Base-by-base conservation (phyloP, 2,888 invertebrate genomes). In the Notodonta ziczac region DNA sequence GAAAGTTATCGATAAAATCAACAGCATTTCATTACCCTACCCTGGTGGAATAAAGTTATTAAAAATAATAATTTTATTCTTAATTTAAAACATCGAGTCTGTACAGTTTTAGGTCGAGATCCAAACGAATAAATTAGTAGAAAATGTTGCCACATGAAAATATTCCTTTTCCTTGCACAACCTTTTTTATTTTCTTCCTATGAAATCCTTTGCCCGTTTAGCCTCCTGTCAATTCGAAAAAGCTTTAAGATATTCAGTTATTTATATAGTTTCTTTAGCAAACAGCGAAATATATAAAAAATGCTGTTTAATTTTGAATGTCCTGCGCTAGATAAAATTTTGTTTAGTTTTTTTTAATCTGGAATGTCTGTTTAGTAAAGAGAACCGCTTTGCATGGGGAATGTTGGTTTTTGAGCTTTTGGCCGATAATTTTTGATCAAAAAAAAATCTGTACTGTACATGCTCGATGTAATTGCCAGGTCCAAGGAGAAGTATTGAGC, bases 391-490 rank as follows among this genome's bases (percentile, higher is more conserved):
- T 82, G 86, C 86, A 85, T 84, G 85, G 67, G 67, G 66, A 79
- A 73, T 78, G 74, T 72, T 66, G 56, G 63, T 62, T 70, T 77
- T 80, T 82, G 77, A 80, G 83, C 69, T 72, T 73, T 59, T 68
- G 65, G 58, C 56, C 54, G 59, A 63, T 58, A 57, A 67, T 58
- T 14, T 24, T 24, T 24, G 24, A 24, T 0, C 5, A 24, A 44
- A 61, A 69, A 66, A 69, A 72, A 80, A 74, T 69, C 76, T 81
- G 74, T 81, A 89, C 91, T 91, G 92, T 92, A 93, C 91, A 91
- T 80, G 83, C 92, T 93, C 93, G 92, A 91, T 90, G 84, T 77
- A 63, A 65, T 58, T 58, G 80, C 88, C 90, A 90, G 90, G 86
- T 73, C 60, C 64, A 69, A 76, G 72, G 66, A 71, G 67, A 64